Base-by-base conservation (phyloP, 1,140 invertebrate species). In the Drosophila simulans region DNA sequence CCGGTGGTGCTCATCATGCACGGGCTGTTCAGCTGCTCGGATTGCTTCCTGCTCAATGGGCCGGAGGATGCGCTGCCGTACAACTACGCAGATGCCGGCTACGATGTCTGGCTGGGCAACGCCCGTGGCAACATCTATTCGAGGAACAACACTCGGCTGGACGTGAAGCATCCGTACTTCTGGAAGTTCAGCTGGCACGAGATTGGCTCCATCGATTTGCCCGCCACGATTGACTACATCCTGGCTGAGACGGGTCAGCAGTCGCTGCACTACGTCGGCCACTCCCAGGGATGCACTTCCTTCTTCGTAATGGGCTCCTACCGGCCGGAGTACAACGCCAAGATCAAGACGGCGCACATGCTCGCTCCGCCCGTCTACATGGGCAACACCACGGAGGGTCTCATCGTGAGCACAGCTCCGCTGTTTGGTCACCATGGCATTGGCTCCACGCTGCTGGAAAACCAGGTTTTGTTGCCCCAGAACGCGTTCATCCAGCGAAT, bases 21-120 rank as follows among this genome's bases (percentile, higher is more conserved):
- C 91, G 97, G 97, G 0, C 91, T 97, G 15, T 92, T 97, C n/a
- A 94, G 94, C 13, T 96, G 95, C 83, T 96, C 96, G 11, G 94
- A 95, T 4, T 95, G 96, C 91, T 98, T 94, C 94, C 92, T 97
- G 17, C 92, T 96, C 11, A 94, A 95, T 77, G 95, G 95, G 17
- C 94, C 95, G 40, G 89, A 93, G 31, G 94, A 95, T 88, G 93
- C 93, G 1, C 39, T 92, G 45, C 91, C 93, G 42, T 94, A 93
- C 73, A 90, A 95, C 20, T 90, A 96, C 54, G 94, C 94, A 1
- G 95, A 97, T 84, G 93, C 93, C 1, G 96, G 96, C 12, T 96
- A 95, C 62, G 96, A 97, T 90, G 94, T 97, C 22, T 92, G 17
- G 59, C 95, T 59, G 69, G 94, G 94, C 13, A 96, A 96, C 80